A percentile compares a stretch with the other conserved stretches of the same genome.
These are phyloP conservation scores for Parotocinclus haroldoi DNA, from an alignment of 2,797 vertebrate species.

Conservation along the genomic window DNA sequence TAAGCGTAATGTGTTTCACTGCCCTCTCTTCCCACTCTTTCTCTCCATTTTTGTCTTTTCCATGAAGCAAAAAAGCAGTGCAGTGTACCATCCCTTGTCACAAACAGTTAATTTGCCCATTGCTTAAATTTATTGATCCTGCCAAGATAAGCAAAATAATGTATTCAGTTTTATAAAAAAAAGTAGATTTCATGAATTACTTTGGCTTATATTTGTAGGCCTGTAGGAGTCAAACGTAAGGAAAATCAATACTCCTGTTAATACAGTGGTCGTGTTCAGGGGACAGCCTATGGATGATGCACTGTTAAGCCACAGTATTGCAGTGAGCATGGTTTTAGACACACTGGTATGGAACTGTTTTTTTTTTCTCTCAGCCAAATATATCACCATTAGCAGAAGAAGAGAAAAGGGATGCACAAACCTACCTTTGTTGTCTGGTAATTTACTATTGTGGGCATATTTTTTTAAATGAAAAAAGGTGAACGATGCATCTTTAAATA, in stretches of 20 bases:
- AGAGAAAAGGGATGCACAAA: conserved; percentile 17
- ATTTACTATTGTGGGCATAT: background rate
- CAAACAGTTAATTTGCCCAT: conserved; percentile 73
- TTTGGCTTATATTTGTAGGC: conserved; percentile 51
- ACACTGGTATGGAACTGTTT: conserved; percentile 24
- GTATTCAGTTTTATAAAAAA: conserved; percentile 63
- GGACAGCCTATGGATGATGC: conserved; percentile 36
- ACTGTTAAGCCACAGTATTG: background rate
- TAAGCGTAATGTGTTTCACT: background rate
- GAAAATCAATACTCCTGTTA: conserved; percentile 55
- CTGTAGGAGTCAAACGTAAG: conserved; percentile 24
- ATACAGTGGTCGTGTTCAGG: conserved; percentile 39
- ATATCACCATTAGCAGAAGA: conserved; percentile 43
- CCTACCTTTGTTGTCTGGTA: too few relatives aligned
- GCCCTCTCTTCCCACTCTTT: background rate
- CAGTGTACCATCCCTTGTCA: conserved; percentile 64
- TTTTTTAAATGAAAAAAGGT: too few relatives aligned
- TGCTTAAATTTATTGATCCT: conserved; percentile 72
- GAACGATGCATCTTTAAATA: too few relatives aligned
- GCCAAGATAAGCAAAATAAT: conserved; percentile 69
- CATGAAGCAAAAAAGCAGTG: conserved; percentile 25
- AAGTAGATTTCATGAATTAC: conserved; percentile 56
- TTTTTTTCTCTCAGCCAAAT: conserved; percentile 34
- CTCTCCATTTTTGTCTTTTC: conserved; percentile 13
- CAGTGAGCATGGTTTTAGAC: conserved; percentile 16